Conservation (phyloP, 1,140 invertebrate species). For the Dendroctonus ponderosae region DNA sequence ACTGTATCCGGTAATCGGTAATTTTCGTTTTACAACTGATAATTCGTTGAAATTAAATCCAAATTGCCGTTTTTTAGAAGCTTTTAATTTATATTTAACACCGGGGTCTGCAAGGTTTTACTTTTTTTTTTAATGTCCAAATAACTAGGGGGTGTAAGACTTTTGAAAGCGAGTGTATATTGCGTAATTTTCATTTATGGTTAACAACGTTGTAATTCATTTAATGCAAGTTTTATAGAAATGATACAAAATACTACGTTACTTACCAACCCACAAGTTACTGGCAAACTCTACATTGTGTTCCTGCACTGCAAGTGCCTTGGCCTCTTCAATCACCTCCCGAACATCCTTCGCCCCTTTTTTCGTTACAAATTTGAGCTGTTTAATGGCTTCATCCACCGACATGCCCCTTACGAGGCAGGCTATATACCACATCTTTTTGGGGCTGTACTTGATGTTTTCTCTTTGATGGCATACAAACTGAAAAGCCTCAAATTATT, state of each 20-base stretch:
- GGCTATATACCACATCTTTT: conserved; percentile 92
- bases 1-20: no score
- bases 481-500: conserved; percentile 56
- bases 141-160: no score
- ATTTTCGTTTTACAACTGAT: no score
- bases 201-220: not conserved
- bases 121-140: no score
- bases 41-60: no score
- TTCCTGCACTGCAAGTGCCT: conserved; percentile 78
- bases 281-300: conserved; percentile 95
- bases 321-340: conserved; percentile 84
- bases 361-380: conserved; percentile 77
- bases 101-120: no score
- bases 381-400: conserved; percentile 90
- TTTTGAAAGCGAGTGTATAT: no score
- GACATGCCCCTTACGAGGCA: conserved; percentile 84
- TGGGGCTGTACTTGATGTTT: conserved; percentile 86
- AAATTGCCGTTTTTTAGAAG: no score
- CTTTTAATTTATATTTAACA: no score
- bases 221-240: no score
- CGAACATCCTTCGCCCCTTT: conserved; percentile 81
- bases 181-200: not conserved
- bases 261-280: conserved; percentile 95
- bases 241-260: not conserved
- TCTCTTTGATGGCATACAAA: conserved; percentile 79